Percentiles rank a stretch among this genome's conserved stretches.
Evolutionary conservation across 2,797 vertebrate genomes (phyloP).

Genomic region (Siniperca scherzeri): DNA sequence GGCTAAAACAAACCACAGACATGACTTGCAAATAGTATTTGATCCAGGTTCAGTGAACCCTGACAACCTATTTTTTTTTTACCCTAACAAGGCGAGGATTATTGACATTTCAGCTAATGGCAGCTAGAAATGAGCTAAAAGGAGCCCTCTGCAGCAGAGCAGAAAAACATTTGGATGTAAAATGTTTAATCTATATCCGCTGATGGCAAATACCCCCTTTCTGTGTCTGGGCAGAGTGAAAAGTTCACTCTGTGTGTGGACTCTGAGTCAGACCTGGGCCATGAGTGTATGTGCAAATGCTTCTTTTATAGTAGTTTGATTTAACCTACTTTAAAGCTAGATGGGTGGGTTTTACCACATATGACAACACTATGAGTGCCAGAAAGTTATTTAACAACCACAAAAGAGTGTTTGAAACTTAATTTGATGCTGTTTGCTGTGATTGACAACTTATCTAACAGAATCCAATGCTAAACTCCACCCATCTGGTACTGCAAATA

Average conservation of each 20-base stretch:
- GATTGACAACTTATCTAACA: constrained; percentile 66
- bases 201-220: constrained; percentile 38
- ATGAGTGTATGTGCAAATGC: constrained; percentile 38
- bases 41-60: constrained; percentile 54
- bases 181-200: constrained; percentile 31
- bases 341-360: constrained; percentile 63
- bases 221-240: constrained; percentile 62
- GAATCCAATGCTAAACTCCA: constrained; percentile 46
- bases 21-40: constrained; percentile 41
- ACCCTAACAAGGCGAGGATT: constrained; percentile 42
- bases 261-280: constrained; percentile 67
- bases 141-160: constrained; percentile 15
- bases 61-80: constrained; percentile 16
- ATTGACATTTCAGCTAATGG: constrained; percentile 41
- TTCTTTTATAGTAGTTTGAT: constrained; percentile 58
- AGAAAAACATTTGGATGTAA: constrained; percentile 43
- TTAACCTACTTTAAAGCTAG: constrained; percentile 62
- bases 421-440: constrained; percentile 14
- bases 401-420: constrained; percentile 43
- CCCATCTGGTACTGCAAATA: constrained; percentile 38
- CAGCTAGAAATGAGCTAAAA: constrained; percentile 1
- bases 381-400: constrained; percentile 61
- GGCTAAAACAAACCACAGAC: constrained; percentile 61
- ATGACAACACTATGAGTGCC: constrained; percentile 50
- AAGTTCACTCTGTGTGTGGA: constrained; percentile 70